Percentiles rank a stretch among this genome's conserved stretches.
Conservation (phyloP, 2,888 invertebrate genomes). For the Plagodis pulveraria region DNA sequence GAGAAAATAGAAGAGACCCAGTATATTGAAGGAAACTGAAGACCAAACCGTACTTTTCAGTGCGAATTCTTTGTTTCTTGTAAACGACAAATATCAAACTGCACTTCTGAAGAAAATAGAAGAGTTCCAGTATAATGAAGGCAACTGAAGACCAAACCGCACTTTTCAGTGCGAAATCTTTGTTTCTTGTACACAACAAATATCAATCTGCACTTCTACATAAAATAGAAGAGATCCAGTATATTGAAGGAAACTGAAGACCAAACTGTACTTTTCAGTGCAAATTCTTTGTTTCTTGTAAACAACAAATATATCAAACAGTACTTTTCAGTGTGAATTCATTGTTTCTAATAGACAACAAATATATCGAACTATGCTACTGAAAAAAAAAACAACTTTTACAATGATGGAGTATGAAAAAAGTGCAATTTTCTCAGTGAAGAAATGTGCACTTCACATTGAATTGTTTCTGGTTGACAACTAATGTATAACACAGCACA, state of each 20-base stretch:
- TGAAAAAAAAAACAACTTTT: background rate
- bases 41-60: background rate
- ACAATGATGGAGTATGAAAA: no score
- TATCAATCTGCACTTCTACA: no score
- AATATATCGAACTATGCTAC: no score
- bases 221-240: no score
- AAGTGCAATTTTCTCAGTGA: no score
- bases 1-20: background rate
- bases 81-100: background rate
- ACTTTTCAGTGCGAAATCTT: conserved; percentile 19
- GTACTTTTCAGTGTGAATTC: conserved; percentile 6
- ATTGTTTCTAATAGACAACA: background rate
- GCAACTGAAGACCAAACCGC: conserved; percentile 4
- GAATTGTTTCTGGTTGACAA: conserved; percentile 4
- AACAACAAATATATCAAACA: conserved; percentile 2
- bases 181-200: background rate
- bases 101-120: background rate
- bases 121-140: background rate
- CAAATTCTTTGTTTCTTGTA: background rate
- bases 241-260: background rate
- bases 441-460: conserved; percentile 4
- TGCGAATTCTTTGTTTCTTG: background rate
- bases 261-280: conserved; percentile 11
- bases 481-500: no score
- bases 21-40: background rate